Conservation (phyloP, 2,888 invertebrate species). For the Reticulitermes lucifugus region DNA sequence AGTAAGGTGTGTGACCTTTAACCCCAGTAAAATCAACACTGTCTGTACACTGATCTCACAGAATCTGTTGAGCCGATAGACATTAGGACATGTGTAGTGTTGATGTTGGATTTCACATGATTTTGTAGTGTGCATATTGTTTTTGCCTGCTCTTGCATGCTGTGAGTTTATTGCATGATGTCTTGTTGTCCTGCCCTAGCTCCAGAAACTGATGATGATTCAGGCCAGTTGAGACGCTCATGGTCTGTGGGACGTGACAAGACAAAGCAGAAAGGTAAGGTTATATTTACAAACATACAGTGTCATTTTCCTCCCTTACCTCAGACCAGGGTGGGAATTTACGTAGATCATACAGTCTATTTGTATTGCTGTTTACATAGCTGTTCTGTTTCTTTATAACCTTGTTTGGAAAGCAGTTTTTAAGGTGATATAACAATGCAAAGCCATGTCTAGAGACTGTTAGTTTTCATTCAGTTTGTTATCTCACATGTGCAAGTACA, state of each 20-base stretch:
- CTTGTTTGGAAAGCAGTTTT: too few relatives aligned
- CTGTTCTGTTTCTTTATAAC: neutral
- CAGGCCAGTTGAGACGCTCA: conserved; percentile 55
- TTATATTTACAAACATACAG: neutral
- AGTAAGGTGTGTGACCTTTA: too few relatives aligned
- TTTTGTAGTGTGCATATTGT: neutral
- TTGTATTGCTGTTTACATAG: neutral
- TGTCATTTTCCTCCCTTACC: conserved; percentile 6
- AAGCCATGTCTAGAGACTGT: neutral
- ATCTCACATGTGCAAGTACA: neutral
- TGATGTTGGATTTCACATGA: neutral
- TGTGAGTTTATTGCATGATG: conserved; percentile 47
- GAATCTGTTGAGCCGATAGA: too few relatives aligned
- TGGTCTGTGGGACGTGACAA: conserved; percentile 56
- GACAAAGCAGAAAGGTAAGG: conserved; percentile 54
- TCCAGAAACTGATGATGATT: conserved; percentile 49
- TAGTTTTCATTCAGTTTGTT: neutral
- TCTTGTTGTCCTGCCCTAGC: conserved; percentile 47
- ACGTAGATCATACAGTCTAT: neutral
- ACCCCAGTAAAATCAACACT: too few relatives aligned
- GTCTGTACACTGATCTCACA: too few relatives aligned
- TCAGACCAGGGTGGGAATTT: conserved; percentile 20
- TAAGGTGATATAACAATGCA: too few relatives aligned
- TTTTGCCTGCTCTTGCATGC: conserved; percentile 43
- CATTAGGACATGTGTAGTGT: too few relatives aligned